A percentile compares a stretch with the other conserved stretches of the same genome.
phyloP scores from a whole-genome alignment of 2,113 vertebrate genomes.

The Zapornia atra region DNA sequence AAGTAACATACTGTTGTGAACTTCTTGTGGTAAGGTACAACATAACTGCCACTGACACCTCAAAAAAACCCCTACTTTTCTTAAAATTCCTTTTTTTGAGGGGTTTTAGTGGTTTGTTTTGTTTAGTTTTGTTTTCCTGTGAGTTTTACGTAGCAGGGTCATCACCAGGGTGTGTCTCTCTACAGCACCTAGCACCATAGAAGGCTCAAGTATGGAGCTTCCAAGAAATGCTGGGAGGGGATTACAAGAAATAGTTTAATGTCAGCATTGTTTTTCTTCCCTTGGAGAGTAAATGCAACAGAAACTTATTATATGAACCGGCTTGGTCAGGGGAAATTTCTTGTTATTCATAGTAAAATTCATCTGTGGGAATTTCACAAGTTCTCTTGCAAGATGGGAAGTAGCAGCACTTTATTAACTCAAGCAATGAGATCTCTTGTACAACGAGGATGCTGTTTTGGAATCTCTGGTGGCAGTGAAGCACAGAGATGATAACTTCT shows the following conservation, averaged over 20 bases:
- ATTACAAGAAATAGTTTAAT: not conserved
- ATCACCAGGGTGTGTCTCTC: not conserved
- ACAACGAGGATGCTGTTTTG: not conserved
- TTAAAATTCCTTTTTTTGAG: not conserved
- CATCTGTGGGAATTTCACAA: not conserved
- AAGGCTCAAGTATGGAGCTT: not conserved
- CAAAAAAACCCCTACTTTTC: accelerated
- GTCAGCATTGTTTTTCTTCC: not conserved
- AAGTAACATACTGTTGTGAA: not conserved
- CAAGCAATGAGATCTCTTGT: not conserved
- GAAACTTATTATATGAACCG: not conserved
- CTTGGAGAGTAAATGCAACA: not conserved
- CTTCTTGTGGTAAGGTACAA: no score
- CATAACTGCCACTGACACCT: not conserved
- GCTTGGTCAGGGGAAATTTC: not conserved
- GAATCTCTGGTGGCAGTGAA: not conserved
- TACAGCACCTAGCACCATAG: accelerated
- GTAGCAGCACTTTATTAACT: not conserved
- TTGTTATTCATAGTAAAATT: not conserved
- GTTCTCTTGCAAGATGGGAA: not conserved
- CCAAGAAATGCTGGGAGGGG: not conserved
- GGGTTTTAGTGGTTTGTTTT: no score
- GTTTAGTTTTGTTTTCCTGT: not conserved
- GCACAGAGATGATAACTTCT: not conserved
- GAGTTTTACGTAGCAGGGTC: not conserved